Base-by-base conservation (phyloP, 2,888 invertebrate genomes). In the Baronia brevicornis region DNA sequence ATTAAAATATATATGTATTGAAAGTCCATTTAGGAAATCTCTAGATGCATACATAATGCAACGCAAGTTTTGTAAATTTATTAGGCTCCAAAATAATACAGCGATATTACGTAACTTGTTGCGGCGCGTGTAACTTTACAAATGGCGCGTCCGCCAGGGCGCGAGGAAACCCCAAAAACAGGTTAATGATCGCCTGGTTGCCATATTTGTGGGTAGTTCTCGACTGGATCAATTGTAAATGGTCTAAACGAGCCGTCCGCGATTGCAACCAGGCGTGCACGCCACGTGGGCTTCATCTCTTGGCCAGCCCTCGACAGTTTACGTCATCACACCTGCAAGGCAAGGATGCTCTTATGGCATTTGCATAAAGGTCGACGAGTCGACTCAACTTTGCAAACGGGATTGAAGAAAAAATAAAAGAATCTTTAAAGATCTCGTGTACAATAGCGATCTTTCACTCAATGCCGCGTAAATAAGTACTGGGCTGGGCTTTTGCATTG, bases 161-260 rank as follows among this genome's bases (percentile, higher is more conserved):
- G 70, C 61, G 69, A 77, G 80, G 75, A 71, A 78, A 75, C 78
- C 80, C 82, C 80, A 71, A 82, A 84, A 82, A 82, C 82, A 78
- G 80, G 82, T 82, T 84, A 75, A 70, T 70, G 74, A 69, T 74
- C 65, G 69, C 73, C 74, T 61, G 68, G 73, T 77, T 79, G 70
- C 82, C 82, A 78, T 75, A 74, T 79, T 79, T 74, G 80, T 67
- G 65, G 60, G 62, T 63, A 58, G 60, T 60, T 62, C 67, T 66
- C 64, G 70, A 73, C 75, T 77, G 82, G 78, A 79, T 80, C 79
- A 79, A 77, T 77, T 79, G 77, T 80, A 84, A 80, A 82, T 70
- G 82, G 82, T 70, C 74, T 69, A 78, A 80, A 78, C 82, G 65
- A 65, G 73, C 69, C 69, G 59, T 61, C 65, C 57, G 61, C 68